Percentiles rank a stretch among this genome's conserved stretches.
These are phyloP conservation scores for Plutella xylostella DNA, from an alignment of 2,888 invertebrate genomes.

Conservation along the genomic window DNA sequence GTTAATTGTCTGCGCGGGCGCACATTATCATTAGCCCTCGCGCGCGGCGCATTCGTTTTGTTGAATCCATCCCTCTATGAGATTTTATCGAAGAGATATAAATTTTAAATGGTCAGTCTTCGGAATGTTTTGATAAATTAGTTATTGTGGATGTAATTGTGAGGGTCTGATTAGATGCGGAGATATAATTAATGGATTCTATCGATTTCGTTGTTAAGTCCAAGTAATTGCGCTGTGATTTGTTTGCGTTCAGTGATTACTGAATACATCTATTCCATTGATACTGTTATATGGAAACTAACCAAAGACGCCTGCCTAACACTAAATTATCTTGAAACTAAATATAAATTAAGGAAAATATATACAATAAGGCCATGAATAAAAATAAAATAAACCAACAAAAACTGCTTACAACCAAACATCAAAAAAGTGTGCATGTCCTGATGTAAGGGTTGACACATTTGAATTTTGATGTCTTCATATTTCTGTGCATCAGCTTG, in stretches of 20 bases:
- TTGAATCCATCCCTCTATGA: constrained; percentile 15
- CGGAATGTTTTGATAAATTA: constrained; percentile 2
- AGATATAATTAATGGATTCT: no score
- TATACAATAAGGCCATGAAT: no score
- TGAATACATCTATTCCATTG: no score
- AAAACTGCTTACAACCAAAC: no score
- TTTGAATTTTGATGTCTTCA: constrained; percentile 39
- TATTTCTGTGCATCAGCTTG: constrained; percentile 27
- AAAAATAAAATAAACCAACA: no score
- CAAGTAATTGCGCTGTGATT: no score
- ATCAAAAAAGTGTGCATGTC: constrained; percentile 28
- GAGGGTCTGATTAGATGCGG: not conserved
- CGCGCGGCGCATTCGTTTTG: constrained; percentile 21
- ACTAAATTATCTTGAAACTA: no score
- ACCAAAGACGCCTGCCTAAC: no score
- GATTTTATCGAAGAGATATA: constrained; percentile 37
- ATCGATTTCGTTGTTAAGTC: no score
- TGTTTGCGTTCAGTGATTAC: no score
- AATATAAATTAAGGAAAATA: no score
- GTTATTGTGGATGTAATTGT: not conserved
- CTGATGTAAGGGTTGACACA: constrained; percentile 25
- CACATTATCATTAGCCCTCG: constrained; percentile 42
- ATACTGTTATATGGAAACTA: no score
- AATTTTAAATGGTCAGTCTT: constrained; percentile 29
- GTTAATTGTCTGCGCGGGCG: constrained; percentile 45